Evolutionary conservation across 2,797 vertebrate genomes (phyloP).

Genomic region (Acropternis orthonyx): DNA sequence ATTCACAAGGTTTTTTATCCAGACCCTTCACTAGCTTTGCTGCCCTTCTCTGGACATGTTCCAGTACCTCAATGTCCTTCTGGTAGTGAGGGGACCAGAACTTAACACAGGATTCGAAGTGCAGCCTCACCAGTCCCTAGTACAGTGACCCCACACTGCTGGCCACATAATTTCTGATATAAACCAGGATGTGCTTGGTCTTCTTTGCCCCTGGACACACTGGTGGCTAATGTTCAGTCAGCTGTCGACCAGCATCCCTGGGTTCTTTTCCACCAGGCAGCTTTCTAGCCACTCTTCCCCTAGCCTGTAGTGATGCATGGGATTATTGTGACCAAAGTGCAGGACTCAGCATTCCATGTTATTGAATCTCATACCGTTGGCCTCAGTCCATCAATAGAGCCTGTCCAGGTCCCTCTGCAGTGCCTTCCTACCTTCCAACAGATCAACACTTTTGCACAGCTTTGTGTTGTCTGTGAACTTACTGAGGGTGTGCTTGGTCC

Average conservation of each 20-base stretch:
- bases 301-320: not conserved
- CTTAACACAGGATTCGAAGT: rapidly evolving
- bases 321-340: not conserved
- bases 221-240: not conserved
- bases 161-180: not conserved
- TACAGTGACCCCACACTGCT: not conserved
- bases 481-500: rapidly evolving
- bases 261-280: not conserved
- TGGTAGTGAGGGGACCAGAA: too few species aligned
- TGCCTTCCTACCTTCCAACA: not conserved
- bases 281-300: not conserved
- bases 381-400: not conserved
- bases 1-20: not conserved
- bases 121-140: rapidly evolving
- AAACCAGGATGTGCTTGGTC: not conserved
- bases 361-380: not conserved
- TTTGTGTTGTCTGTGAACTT: not conserved
- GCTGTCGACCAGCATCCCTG: not conserved
- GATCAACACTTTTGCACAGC: not conserved
- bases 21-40: not conserved
- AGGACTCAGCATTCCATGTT: not conserved
- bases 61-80: not conserved
- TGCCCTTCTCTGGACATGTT: not conserved
- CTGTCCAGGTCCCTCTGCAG: not conserved
- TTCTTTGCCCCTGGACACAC: not conserved